These are phyloP conservation scores for Nilaparvata lugens DNA, from an alignment of 1,140 invertebrate species.

Conservation along the genomic window DNA sequence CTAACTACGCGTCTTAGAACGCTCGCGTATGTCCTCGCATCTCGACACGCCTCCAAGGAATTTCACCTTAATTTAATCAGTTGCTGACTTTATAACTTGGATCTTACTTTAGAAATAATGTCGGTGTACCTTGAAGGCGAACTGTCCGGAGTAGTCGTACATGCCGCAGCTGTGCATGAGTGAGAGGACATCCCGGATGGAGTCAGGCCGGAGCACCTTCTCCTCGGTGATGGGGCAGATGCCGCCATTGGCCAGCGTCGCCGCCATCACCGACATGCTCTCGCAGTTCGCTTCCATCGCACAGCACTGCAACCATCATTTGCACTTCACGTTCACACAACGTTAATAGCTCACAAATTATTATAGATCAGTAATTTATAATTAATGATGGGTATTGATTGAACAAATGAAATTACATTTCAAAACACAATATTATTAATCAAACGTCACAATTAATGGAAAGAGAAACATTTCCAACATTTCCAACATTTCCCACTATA, in stretches of 20 bases:
- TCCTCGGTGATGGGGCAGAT: conserved; percentile 95
- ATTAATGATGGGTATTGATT: too few relatives aligned
- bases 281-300: conserved; percentile 93
- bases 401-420: too few relatives aligned
- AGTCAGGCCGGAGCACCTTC: conserved; percentile 76
- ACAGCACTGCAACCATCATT: conserved; percentile 77
- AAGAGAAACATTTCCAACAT: not conserved
- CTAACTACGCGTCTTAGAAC: too few relatives aligned
- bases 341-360: too few relatives aligned
- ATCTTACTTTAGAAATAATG: not conserved
- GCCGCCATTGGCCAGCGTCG: conserved; percentile 94
- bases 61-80: too few relatives aligned
- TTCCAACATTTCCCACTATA: too few relatives aligned
- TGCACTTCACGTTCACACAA: too few relatives aligned
- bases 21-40: too few relatives aligned
- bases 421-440: too few relatives aligned
- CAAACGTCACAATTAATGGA: not conserved
- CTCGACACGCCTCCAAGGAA: too few relatives aligned
- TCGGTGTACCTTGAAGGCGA: conserved; percentile 78
- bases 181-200: conserved; percentile 71
- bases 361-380: too few relatives aligned
- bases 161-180: conserved; percentile 98
- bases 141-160: conserved; percentile 98
- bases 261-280: conserved; percentile 84
- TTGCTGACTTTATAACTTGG: too few relatives aligned